These are phyloP conservation scores for Cephalopholis sonnerati DNA, from an alignment of 2,113 vertebrate genomes.

Conservation along the genomic window DNA sequence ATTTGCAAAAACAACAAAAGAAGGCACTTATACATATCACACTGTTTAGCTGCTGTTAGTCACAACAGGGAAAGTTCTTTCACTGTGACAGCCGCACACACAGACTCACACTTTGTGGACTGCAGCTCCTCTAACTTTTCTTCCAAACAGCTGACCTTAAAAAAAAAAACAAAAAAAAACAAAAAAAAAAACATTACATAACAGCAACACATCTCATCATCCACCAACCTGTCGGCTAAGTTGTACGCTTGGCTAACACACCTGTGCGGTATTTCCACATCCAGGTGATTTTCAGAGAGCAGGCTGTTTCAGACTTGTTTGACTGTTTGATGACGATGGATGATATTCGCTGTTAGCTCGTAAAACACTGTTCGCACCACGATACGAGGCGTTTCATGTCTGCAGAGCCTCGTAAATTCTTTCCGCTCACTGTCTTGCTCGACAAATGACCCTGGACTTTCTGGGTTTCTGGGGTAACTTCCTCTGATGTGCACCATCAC, in stretches of 20 bases:
- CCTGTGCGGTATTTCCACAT: conserved; percentile 22
- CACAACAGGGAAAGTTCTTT: no score
- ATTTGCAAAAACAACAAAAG: no score
- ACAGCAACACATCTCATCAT: neutral
- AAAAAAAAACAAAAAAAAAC: neutral
- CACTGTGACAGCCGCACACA: no score
- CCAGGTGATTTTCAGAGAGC: neutral
- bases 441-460: neutral
- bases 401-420: conserved; percentile 59
- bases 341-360: conserved; percentile 21
- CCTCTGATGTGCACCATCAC: conserved; percentile 7
- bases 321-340: conserved; percentile 49
- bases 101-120: no score
- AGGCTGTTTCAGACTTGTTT: conserved; percentile 31
- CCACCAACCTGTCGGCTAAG: neutral
- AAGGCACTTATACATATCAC: no score
- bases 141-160: neutral
- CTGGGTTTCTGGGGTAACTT: conserved; percentile 42
- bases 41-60: no score
- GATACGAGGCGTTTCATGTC: conserved; percentile 45
- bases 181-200: neutral
- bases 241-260: neutral
- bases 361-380: conserved; percentile 47
- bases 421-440: conserved; percentile 1
- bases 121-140: neutral